Conservation (phyloP, 1,140 invertebrate genomes). For the Dendroctonus valens region DNA sequence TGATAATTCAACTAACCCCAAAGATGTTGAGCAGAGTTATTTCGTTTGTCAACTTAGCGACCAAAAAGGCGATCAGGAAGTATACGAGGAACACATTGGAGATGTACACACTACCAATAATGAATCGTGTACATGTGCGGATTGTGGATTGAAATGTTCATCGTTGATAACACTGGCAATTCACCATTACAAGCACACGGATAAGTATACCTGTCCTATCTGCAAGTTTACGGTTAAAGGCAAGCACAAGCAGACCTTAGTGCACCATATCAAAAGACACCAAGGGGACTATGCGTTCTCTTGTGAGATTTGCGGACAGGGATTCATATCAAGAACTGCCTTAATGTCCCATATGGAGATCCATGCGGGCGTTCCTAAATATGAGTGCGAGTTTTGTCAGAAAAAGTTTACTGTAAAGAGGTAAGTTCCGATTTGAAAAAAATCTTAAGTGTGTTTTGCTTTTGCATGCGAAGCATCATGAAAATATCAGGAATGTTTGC, state of each 20-base stretch:
- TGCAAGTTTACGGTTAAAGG: constrained; percentile 29
- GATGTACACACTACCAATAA: constrained; percentile 22
- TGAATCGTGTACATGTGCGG: constrained; percentile 20
- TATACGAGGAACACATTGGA: constrained; percentile 52
- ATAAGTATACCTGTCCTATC: constrained; percentile 22
- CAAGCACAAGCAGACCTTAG: constrained; percentile 25
- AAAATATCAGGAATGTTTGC: no score
- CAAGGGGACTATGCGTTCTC: constrained; percentile 52
- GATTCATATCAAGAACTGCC: constrained; percentile 50
- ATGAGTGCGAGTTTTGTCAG: constrained; percentile 53
- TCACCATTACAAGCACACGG: constrained; percentile 28
- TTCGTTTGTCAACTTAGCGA: neutral
- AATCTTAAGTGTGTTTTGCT: no score
- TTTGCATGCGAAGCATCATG: no score
- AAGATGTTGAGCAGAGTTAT: neutral
- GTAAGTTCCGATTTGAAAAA: no score
- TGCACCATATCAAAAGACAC: constrained; percentile 53
- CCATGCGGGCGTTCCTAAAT: constrained; percentile 39
- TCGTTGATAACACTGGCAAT: constrained; percentile 18
- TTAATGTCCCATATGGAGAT: constrained; percentile 51
- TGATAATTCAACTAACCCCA: neutral
- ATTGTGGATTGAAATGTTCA: constrained; percentile 29
- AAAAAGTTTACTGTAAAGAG: constrained; percentile 51
- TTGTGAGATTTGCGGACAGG: constrained; percentile 54
- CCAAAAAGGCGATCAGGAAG: no score